These are phyloP conservation scores for Notodonta dromedarius DNA, from an alignment of 2,888 invertebrate genomes.

Conservation along the genomic window DNA sequence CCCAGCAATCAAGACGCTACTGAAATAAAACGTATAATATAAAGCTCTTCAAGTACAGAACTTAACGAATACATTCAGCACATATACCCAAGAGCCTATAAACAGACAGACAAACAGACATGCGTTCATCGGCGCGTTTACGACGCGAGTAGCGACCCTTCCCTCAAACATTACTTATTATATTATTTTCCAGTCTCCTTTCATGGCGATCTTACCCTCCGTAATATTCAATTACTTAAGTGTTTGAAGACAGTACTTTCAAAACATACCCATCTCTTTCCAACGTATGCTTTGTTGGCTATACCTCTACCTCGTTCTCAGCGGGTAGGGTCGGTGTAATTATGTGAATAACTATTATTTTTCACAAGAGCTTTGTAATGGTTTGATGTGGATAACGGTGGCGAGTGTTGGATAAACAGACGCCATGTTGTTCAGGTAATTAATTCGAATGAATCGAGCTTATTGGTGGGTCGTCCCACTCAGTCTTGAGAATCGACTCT, in stretches of 20 bases:
- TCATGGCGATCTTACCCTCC: conserved; percentile 66
- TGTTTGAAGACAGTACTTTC: conserved; percentile 62
- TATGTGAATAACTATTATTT: conserved; percentile 82
- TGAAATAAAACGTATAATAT: neutral
- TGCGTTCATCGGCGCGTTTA: conserved; percentile 11
- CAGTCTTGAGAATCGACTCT: conserved; percentile 4
- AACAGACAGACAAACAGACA: conserved; percentile 16
- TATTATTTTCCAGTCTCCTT: conserved; percentile 76
- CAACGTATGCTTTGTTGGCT: conserved; percentile 33
- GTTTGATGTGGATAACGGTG: conserved; percentile 74
- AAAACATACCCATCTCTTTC: conserved; percentile 57
- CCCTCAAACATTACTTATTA: conserved; percentile 42
- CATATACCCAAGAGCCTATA: neutral
- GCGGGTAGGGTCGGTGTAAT: conserved; percentile 71
- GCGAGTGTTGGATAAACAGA: conserved; percentile 48
- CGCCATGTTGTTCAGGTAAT: conserved; percentile 60
- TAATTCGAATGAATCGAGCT: conserved; percentile 66
- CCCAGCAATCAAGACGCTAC: neutral
- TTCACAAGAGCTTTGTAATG: conserved; percentile 74
- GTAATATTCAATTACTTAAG: conserved; percentile 82
- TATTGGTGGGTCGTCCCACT: conserved; percentile 29
- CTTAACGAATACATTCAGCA: neutral
- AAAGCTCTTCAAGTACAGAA: neutral
- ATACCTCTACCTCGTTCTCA: conserved; percentile 44
- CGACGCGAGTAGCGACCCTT: conserved; percentile 5